A percentile compares a stretch with the other conserved stretches of the same genome.
Conservation (phyloP, 2,797 vertebrate species). For the Steatocranus sp. region DNA sequence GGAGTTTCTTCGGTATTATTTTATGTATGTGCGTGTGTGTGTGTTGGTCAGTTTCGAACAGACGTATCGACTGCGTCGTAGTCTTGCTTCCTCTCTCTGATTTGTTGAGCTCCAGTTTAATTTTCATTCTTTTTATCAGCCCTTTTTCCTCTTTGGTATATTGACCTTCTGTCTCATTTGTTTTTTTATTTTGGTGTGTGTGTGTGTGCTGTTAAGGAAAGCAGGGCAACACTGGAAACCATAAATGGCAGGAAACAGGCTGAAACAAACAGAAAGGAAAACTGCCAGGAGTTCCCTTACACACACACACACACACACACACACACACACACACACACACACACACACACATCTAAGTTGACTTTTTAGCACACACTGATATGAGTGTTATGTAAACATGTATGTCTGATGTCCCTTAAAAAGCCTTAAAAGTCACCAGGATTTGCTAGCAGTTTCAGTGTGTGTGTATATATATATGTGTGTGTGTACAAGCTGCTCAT, state of each 20-base stretch:
- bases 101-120: not conserved
- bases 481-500: constrained; percentile 41
- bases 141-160: not conserved
- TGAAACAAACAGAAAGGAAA: too few relatives aligned
- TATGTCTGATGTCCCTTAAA: too few relatives aligned
- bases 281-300: too few relatives aligned
- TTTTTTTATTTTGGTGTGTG: not conserved
- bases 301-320: too few relatives aligned
- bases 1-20: not conserved
- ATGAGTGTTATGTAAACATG: too few relatives aligned
- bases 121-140: not conserved
- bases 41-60: not conserved
- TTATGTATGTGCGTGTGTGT: not conserved
- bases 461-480: not conserved
- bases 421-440: too few relatives aligned
- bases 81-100: not conserved
- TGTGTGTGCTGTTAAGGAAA: too few relatives aligned
- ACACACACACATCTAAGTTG: not conserved
- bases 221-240: too few relatives aligned
- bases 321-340: not conserved
- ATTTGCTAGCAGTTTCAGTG: too few relatives aligned
- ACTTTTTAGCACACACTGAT: too few relatives aligned
- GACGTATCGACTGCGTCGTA: not conserved
- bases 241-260: too few relatives aligned
- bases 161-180: constrained; percentile 12